phyloP scores from a whole-genome alignment of 1,140 invertebrate genomes.

The Sitobion miscanthi region DNA sequence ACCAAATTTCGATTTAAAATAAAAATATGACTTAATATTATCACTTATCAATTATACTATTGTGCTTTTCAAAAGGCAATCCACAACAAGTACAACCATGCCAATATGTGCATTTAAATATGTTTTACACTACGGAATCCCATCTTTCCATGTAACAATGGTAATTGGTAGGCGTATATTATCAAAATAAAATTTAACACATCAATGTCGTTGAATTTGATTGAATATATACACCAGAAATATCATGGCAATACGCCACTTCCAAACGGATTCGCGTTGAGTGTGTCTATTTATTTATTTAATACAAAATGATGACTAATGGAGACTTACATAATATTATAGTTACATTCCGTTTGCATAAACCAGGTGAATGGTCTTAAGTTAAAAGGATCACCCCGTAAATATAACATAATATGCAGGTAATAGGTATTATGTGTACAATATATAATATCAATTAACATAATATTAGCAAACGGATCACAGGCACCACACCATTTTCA shows the following conservation, averaged over 20 bases:
- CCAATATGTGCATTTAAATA: not conserved
- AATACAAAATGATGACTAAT: too few species aligned
- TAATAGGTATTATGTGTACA: not conserved
- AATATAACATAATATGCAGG: too few species aligned
- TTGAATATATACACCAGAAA: not conserved
- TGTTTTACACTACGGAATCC: not conserved
- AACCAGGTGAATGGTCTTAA: too few species aligned
- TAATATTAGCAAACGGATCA: not conserved
- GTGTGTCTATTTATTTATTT: not conserved
- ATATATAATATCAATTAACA: not conserved
- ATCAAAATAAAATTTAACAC: not conserved
- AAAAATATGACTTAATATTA: too few species aligned
- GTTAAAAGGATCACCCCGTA: too few species aligned
- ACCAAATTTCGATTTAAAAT: too few species aligned
- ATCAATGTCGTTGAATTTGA: not conserved
- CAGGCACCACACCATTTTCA: not conserved
- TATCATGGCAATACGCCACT: too few species aligned
- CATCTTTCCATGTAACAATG: not conserved
- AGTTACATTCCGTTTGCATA: not conserved
- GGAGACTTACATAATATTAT: not conserved
- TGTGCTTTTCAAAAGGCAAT: too few species aligned
- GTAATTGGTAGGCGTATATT: not conserved
- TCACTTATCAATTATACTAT: too few species aligned
- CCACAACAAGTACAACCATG: not conserved
- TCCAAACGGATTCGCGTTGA: not conserved